Base-by-base conservation (phyloP, 2,888 invertebrate species). In the Dasysyrphus tricinctus region DNA sequence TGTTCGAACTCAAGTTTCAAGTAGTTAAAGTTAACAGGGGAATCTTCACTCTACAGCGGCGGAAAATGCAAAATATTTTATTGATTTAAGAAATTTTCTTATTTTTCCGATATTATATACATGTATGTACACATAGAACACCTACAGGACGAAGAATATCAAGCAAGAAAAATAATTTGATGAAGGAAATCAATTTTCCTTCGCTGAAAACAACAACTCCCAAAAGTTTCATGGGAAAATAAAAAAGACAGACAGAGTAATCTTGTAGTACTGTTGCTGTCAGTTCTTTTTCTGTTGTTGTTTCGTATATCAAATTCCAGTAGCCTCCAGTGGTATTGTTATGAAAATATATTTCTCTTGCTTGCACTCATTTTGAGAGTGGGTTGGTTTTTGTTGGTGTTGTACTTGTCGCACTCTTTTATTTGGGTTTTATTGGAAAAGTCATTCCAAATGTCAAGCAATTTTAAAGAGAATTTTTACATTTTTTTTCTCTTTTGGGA, bases 171-270 rank as follows among this genome's bases (percentile, higher is more conserved):
- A 76, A 37, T 74, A 57, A 39, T 47, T 56, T 67, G 37, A 16
- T 75, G 77, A 76, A 79, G 61, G 70, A 86, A 86, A 79, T 83
- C 82, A 82, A 87, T 87, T 82, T 87, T 87, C 79, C 79, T 87
- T 87, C 39, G 51, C 69, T 73, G 77, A 85, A 81, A 85, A 85
- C 81, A 85, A 85, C 85, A 85, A 85, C 85, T 85, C 85, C 80
- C 81, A 81, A 85, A 24, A 73, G 57, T 77, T 81, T 56, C 67
- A 81, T 81, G 77, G 77, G 85, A 81, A 80, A 81, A 69, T 61
- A 73, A 77, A 77, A 73, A 77, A 67, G 51, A 39, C 5, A 39
- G 7, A 16, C 70, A 74, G 56, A 79, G 80, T 47, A 63, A n/a
- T n/a, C n/a, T n/a, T n/a, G 67, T 9, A 39, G 63, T 14, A 24